A percentile compares a stretch with the other conserved stretches of the same genome.
Conservation (phyloP, 2,113 vertebrate genomes). For the Fulmarus glacialis region DNA sequence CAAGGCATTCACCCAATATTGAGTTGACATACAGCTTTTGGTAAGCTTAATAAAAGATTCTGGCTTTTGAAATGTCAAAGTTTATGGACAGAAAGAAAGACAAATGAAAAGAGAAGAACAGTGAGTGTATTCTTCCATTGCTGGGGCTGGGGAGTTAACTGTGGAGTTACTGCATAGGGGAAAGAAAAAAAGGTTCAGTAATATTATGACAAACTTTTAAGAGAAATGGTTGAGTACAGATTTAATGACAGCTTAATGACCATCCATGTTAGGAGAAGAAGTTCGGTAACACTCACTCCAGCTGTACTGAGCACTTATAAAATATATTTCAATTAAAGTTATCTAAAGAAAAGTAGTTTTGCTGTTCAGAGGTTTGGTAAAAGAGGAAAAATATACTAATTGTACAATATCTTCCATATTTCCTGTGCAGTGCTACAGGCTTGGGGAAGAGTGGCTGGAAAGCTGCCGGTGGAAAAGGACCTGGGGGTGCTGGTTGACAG, state of each 20-base stretch:
- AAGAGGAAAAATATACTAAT: background rate
- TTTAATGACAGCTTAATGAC: background rate
- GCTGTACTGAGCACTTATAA: background rate
- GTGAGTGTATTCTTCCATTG: background rate
- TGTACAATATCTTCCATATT: background rate
- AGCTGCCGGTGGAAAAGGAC: no score
- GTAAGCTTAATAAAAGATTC: background rate
- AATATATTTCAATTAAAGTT: background rate
- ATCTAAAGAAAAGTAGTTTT: background rate
- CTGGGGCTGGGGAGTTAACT: background rate
- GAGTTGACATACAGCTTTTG: background rate
- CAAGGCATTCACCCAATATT: background rate
- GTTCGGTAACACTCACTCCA: background rate
- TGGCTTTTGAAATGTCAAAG: background rate
- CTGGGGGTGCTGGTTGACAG: no score
- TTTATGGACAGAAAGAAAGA: background rate
- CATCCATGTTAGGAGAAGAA: background rate
- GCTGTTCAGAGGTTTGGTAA: background rate
- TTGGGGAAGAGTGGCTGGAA: background rate
- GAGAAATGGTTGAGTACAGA: background rate
- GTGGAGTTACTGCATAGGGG: background rate
- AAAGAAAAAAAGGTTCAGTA: background rate
- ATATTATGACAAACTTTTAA: background rate
- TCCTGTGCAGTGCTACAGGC: background rate
- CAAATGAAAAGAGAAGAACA: background rate